These are phyloP conservation scores for Leucophora obtusa DNA, from an alignment of 2,888 invertebrate species.

Conservation along the genomic window DNA sequence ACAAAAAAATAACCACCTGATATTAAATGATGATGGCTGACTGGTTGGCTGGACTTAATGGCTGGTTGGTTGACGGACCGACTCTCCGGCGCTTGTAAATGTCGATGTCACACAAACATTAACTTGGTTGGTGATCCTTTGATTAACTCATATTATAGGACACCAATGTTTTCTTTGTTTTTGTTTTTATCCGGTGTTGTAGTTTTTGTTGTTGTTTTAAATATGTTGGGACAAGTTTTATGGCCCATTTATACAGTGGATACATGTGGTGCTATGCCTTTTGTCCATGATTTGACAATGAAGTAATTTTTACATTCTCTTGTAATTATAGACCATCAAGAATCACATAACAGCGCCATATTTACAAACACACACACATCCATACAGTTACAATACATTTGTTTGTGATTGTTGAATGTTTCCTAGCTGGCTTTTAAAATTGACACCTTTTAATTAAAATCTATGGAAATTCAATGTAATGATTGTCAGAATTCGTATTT, in stretches of 20 bases:
- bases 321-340: constrained; percentile 49
- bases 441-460: constrained; percentile 54
- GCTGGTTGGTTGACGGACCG: not conserved
- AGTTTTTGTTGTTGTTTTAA: not conserved
- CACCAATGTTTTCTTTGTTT: constrained; percentile 23
- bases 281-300: constrained; percentile 25
- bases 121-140: constrained; percentile 33
- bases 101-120: constrained; percentile 21
- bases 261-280: not conserved
- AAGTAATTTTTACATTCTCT: constrained; percentile 48
- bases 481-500: constrained; percentile 29
- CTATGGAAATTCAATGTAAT: constrained; percentile 29
- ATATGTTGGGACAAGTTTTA: constrained; percentile 9
- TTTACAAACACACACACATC: constrained; percentile 5
- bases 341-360: constrained; percentile 50
- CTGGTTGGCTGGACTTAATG: not conserved
- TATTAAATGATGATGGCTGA: constrained; percentile 32
- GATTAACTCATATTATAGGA: constrained; percentile 48
- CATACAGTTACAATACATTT: not conserved
- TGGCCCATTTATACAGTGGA: constrained; percentile 1
- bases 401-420: not conserved
- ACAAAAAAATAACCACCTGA: constrained; percentile 20
- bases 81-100: not conserved
- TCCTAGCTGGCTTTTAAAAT: constrained; percentile 38
- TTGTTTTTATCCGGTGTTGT: not conserved